These are phyloP conservation scores for Yponomeuta evonymella DNA, from an alignment of 2,888 invertebrate genomes.

Conservation along the genomic window DNA sequence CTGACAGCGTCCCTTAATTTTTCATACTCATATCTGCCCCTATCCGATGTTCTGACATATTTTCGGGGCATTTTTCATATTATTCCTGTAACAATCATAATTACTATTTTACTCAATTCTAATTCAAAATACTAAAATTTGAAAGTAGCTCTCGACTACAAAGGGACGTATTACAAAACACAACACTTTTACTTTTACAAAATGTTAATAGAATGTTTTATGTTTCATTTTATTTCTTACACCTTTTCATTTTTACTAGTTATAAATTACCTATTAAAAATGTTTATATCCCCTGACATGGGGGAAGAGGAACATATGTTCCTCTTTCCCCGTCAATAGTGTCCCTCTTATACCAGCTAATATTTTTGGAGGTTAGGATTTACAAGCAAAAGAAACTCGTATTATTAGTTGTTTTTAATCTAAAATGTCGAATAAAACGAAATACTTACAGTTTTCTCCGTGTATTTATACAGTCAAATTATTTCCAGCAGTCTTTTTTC, in stretches of 20 bases:
- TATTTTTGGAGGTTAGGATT: background rate
- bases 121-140: conserved; percentile 7
- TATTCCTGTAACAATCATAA: no score
- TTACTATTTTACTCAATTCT: background rate
- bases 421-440: no score
- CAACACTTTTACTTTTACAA: background rate
- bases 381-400: no score
- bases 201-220: conserved; percentile 7
- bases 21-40: background rate
- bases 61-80: background rate
- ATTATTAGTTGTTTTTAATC: no score
- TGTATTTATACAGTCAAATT: no score
- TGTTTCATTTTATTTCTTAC: conserved; percentile 7
- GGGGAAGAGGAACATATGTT: no score
- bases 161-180: conserved; percentile 7
- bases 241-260: background rate
- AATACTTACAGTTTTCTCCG: no score
- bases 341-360: no score
- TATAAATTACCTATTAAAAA: no score
- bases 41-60: conserved; percentile 10
- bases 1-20: background rate
- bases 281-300: no score
- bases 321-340: no score
- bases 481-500: no score
- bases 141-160: conserved; percentile 7